Evolutionary conservation across 2,797 vertebrate genomes (phyloP), one percentile per base, ranked within the genome.

Genomic region (Myripristis murdjan): DNA sequence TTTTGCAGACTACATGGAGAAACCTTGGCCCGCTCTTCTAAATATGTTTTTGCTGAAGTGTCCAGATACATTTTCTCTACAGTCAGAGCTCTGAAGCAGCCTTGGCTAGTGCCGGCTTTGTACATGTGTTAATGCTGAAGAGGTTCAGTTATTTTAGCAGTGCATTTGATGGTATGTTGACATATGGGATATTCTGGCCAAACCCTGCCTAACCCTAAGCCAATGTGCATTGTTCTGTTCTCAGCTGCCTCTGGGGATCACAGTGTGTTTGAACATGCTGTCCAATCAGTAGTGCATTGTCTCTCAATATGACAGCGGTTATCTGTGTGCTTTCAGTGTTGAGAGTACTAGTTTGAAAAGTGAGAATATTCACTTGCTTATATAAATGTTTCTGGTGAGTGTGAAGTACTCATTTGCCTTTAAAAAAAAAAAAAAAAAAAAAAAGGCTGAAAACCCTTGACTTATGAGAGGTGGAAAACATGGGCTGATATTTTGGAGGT

Each of bases 111-210:
- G 72, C 43, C 8, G 7, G n/a, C 64, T 81, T 65, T 16, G 64
- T 82, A 83, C 86, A 91, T 85, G 89, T 89, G 90, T 88, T 91
- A 91, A 89, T 86, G 81, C 85, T 89, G 84, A 90, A 85, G 78
- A 85, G 84, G 84, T 84, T 87, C 71, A 77, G 82, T 89, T 87
- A 83, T 89, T 93, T 89, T 82, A 90, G 89, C 88, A 65, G 77
- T 68, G 83, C 86, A 84, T 88, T 88, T 91, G 83, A 91, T 85
- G 83, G 77, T 77, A 90, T 87, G 90, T 91, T 92, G 92, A 92
- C 91, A 91, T 83, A 75, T 81, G 80, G 74, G 67, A 70, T 77
- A 79, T 75, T 87, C 72, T 56, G 68, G 87, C 89, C 86, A 88
- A 85, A 58, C 20, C 58, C 79, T 61, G 63, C 75, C 31, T 86